phyloP scores from a whole-genome alignment of 2,888 invertebrate genomes.

The Plebejus melissa region DNA sequence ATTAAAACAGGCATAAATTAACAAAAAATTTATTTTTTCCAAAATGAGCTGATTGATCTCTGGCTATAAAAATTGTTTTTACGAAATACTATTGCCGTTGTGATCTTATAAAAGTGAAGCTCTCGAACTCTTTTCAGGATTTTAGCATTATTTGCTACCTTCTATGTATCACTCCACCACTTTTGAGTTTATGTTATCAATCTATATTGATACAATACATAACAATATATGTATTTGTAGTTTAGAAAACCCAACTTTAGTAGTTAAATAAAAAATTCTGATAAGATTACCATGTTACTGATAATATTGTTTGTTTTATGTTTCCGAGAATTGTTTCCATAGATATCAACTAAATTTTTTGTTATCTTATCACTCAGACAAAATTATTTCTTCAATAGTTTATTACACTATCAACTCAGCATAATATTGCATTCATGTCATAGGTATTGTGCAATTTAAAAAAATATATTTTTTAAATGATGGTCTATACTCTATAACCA shows the following conservation, averaged over 20 bases:
- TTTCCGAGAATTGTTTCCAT: slow-evolving; percentile 3
- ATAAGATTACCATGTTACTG: slow-evolving; percentile 21
- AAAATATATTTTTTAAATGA: no score
- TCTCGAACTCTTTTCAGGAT: no score
- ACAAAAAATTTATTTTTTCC: not conserved
- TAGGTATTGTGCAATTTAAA: no score
- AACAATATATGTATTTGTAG: not conserved
- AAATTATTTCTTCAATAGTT: not conserved
- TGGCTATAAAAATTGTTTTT: no score
- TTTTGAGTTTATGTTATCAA: no score
- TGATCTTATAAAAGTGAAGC: no score
- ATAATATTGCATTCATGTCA: not conserved
- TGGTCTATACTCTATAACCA: no score
- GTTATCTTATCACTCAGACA: slow-evolving; percentile 20
- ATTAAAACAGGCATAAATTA: not conserved
- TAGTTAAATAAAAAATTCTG: not conserved
- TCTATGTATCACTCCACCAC: no score
- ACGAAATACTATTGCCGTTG: no score
- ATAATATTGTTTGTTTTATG: slow-evolving; percentile 23
- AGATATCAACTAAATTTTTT: slow-evolving; percentile 13
- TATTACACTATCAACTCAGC: not conserved
- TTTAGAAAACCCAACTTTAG: not conserved
- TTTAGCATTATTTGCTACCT: no score
- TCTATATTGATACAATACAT: not conserved
- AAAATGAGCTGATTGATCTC: no score